Base-by-base conservation (phyloP, 2,797 vertebrate genomes). In the Propithecus perrieri region DNA sequence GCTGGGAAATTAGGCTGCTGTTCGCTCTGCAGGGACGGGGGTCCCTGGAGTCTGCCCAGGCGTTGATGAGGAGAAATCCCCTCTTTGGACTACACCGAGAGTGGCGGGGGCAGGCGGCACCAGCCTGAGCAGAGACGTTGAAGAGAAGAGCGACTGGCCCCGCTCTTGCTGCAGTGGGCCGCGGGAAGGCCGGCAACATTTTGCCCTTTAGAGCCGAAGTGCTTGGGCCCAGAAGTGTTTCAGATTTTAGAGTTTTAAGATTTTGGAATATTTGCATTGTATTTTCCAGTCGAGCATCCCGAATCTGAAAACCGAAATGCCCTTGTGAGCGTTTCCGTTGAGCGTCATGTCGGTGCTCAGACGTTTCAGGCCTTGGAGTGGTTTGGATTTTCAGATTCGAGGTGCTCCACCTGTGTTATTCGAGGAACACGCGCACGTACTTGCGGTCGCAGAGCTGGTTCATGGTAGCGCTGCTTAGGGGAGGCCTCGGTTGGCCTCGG, bases 1-100 rank as follows among this genome's bases (percentile, higher is more conserved):
- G 33, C 1, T 20, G 38, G 33, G 84, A 30, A 13, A 28, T 18
- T 3, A 46, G 63, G 14, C 46, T 35, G 24, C 35, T 43, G 4
- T 53, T 55, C 1, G 2, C 43, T 35, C 11, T 7, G 0, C 0
- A 7, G 5, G 5, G 13, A 11, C 0, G 2, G 28, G 65, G 6
- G 17, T 30, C 55, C 61, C 24, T 11, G 0, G 0, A 59, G 8
- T 69, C 4, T 8, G 33, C 22, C 38, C 22, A 5, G n/a, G 50
- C 63, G 35, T 38, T 26, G 38, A 6, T 4, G 20, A 65, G 67
- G 46, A 18, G 13, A 67, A 10, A 22, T 18, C 1, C 1, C 46
- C 46, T 33, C 13, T 18, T 7, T 12, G 48, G 55, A 50, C 18
- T 11, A 5, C 0, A 7, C 24, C 2, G 55, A 6, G 22, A 1